phyloP scores from a whole-genome alignment of 2,888 invertebrate species.

The Lasioglossum figueresi region DNA sequence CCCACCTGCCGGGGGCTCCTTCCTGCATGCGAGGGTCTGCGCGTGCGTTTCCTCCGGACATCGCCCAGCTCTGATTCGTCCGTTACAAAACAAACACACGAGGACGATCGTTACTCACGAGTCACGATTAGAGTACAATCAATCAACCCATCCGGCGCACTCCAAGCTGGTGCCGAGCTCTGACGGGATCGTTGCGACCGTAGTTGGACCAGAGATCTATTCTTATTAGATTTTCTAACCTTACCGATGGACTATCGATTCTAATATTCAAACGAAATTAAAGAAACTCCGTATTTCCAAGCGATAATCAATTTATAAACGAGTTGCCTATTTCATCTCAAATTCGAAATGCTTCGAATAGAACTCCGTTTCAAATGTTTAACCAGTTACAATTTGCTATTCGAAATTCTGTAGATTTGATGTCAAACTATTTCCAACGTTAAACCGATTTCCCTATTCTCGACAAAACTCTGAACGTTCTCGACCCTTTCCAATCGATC shows the following conservation, averaged over 20 bases:
- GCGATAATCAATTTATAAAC: no score
- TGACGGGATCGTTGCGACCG: slow-evolving; percentile 26
- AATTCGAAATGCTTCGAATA: background rate
- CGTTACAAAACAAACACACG: slow-evolving; percentile 72
- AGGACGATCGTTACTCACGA: slow-evolving; percentile 66
- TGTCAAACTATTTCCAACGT: background rate
- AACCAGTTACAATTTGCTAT: background rate
- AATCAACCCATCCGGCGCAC: slow-evolving; percentile 39
- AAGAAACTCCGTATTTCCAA: no score
- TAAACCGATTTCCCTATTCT: background rate
- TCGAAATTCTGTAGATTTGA: background rate
- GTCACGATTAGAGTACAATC: slow-evolving; percentile 34
- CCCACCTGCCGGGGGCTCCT: slow-evolving; percentile 78
- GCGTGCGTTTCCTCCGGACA: slow-evolving; percentile 82
- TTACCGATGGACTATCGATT: no score
- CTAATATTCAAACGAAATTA: no score
- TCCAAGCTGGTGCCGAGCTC: slow-evolving; percentile 50
- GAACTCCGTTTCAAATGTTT: background rate
- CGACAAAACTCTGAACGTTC: background rate
- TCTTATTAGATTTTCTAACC: background rate
- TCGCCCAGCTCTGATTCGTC: slow-evolving; percentile 82
- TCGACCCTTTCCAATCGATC: background rate
- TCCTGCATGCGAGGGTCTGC: slow-evolving; percentile 81
- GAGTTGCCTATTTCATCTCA: no score
- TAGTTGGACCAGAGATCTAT: background rate